These are phyloP conservation scores for Epizoanthus fatuus DNA, from an alignment of 92 coral and sea anemone species.

Conservation along the genomic window DNA sequence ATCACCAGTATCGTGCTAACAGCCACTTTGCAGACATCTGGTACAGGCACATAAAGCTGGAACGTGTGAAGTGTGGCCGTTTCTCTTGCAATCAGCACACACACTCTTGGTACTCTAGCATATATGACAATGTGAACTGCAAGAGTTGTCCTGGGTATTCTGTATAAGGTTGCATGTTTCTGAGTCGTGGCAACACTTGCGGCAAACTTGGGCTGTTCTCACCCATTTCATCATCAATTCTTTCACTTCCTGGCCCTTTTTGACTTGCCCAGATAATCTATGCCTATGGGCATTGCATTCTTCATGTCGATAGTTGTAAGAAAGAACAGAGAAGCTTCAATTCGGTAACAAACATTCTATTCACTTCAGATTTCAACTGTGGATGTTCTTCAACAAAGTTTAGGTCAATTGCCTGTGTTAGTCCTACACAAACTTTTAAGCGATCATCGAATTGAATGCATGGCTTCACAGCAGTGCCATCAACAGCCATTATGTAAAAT, in stretches of 20 bases:
- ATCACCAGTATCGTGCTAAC: constrained; percentile 15
- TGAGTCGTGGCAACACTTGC: constrained; percentile 46
- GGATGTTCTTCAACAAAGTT: constrained; percentile 46
- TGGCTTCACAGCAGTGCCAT: constrained; percentile 69
- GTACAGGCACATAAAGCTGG: constrained; percentile 53
- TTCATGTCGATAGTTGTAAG: constrained; percentile 47
- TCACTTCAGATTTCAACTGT: constrained; percentile 37
- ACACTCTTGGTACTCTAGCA: constrained; percentile 42
- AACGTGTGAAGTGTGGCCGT: constrained; percentile 38
- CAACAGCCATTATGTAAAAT: constrained; percentile 48
- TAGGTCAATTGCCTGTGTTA: constrained; percentile 34
- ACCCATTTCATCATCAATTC: constrained; percentile 23
- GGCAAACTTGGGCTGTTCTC: constrained; percentile 47
- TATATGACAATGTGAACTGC: constrained; percentile 35
- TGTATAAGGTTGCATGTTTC: constrained; percentile 26
- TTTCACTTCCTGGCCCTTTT: constrained; percentile 40
- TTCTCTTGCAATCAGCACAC: constrained; percentile 38
- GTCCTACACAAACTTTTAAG: constrained; percentile 56
- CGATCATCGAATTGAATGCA: constrained; percentile 66
- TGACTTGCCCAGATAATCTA: constrained; percentile 52
- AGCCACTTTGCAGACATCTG: constrained; percentile 43
- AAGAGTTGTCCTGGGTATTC: constrained; percentile 18
- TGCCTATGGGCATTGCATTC: constrained; percentile 49
- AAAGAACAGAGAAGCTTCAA: constrained; percentile 34
- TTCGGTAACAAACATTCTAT: constrained; percentile 54